Evolutionary conservation across 2,113 vertebrate genomes (phyloP), one percentile per base, ranked within the genome.

Genomic region (Colistium nudipinnis): DNA sequence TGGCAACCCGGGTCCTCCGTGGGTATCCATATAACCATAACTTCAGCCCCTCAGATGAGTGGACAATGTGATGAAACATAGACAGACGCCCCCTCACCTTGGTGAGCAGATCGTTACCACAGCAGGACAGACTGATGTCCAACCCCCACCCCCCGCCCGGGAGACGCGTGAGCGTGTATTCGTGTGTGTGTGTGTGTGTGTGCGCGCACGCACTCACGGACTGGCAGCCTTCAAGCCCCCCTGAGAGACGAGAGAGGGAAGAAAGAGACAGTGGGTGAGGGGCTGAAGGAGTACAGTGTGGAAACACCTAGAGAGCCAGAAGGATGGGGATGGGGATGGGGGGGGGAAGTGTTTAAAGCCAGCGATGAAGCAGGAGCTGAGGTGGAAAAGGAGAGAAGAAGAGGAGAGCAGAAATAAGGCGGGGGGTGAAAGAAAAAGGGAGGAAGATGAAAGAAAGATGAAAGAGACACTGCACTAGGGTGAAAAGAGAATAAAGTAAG

Each of bases 71-170:
- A 90, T 71, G 75, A 80, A 67, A 89, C 73, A 39, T 1, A 31
- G 71, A 81, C 74, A 57, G 89, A 89, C 70, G 55, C 80, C 89
- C 87, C 85, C 87, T 82, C 84, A 86, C 88, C 81, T 89, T 74
- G 60, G 72, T 78, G 86, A 91, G 87, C 89, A 92, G 90, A 90
- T 92, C 87, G 89, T 84, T 75, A 62, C 56, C 84, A 52, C 90
- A 86, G 89, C 72, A 30, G 82, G 88, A 84, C 70, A 57, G 66
- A 81, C 74, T 33, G 48, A 65, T 76, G 75, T 78, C 89, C 81
- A 78, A 74, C 70, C 80, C 84, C 86, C 64, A 69, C 89, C 81
- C 76, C 71, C 70, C 80, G 82, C 86, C 64, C 65, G 83, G 65
- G 84, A 78, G 71, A 61, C 33, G 56, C 77, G 62, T 75, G 56